Evolutionary conservation across 2,113 vertebrate genomes (phyloP), one percentile per base, ranked within the genome.

Genomic region (Pygoscelis adeliae): DNA sequence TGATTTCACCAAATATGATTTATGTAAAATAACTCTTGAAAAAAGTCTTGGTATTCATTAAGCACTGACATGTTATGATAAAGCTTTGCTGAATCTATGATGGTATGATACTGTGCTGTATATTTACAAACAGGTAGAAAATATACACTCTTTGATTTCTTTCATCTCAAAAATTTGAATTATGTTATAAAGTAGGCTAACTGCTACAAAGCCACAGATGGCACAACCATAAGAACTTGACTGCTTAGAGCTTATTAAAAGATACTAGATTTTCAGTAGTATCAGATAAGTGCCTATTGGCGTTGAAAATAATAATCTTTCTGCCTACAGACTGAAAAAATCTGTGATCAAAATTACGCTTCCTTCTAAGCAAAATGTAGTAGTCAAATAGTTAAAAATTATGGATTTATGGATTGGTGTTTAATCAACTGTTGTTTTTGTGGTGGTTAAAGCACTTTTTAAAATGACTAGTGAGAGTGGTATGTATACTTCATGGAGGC

Each of bases 401-500:
- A 19, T 3, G 3, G 15, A 23, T 81, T 16, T 50, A 10, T 11
- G 11, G 20, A 26, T 50, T 20, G 36, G 13, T 47, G 27, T 76
- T 74, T 49, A 55, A 74, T 47, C 34, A 27, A 14, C 70, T 56
- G 9, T 8, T 70, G 27, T 70, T 70, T 82, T 38, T 36, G 6
- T 14, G 13, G 32, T 56, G 42, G 26, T 13, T 56, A 29, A 87
- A 50, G 10, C 71, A 36, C 90, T 95, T 85, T 65, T 72, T 70
- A 72, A 56, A 97, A 99, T 98, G 95, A 69, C 97, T 69, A 98
- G 98, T 18, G 99, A 99, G 95, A 98, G 98, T 42, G 96, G 98
- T 5, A 30, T 99, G 15, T 49, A 13, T 12, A 66, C 97, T 99
- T 1, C 96, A 98, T 14, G 98, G 96, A 73, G 99, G 99, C 59